Evolutionary conservation across 2,797 vertebrate species (phyloP), one percentile per base, ranked within the genome.

Genomic region (Melanotaenia boesemani): DNA sequence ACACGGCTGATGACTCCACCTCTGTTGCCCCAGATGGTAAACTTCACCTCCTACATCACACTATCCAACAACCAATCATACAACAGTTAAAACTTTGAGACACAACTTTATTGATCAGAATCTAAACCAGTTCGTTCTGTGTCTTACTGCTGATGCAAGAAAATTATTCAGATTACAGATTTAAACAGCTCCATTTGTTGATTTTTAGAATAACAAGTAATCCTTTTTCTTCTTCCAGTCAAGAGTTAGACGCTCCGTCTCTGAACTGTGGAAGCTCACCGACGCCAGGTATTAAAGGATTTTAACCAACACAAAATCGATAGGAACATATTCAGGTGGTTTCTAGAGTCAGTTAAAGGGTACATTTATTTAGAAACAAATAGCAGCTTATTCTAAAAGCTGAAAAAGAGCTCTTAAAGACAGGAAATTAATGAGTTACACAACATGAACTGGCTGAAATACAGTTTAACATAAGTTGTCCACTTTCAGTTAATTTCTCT

Each of bases 1-100:
- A 73, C 66, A 70, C 79, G 60, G 9, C 62, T 34, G 86, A 89
- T 30, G 82, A 90, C 70, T 77, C 80, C 70, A 81, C 69, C 70
- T 59, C 77, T 32, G 65, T 74, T 68, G 46, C 68, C 37, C 34
- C 70, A 65, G 24, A 67, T 15, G 83, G 87, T 89, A 83, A 72
- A 36, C 20, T 18, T 56, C 46, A 15, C 26, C 39, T 50, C 2
- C 13, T 13, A 68, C 44, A 70, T 66, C 56, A 76, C 28, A 72
- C 10, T 36, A 9, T 24, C 56, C 57, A 1, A 22, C 26, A 28
- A 26, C 58, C 55, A 76, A 44, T 67, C 30, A 59, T 37, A 63
- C 15, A n/a, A 36, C 9, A 37, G 3, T 57, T 24, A 16, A 0
- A 55, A 2, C 8, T 36, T 57, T 44, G 9, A 67, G 9, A 39